These are phyloP conservation scores for Recurvirostra avosetta DNA, from an alignment of 2,113 vertebrate genomes.

Conservation along the genomic window DNA sequence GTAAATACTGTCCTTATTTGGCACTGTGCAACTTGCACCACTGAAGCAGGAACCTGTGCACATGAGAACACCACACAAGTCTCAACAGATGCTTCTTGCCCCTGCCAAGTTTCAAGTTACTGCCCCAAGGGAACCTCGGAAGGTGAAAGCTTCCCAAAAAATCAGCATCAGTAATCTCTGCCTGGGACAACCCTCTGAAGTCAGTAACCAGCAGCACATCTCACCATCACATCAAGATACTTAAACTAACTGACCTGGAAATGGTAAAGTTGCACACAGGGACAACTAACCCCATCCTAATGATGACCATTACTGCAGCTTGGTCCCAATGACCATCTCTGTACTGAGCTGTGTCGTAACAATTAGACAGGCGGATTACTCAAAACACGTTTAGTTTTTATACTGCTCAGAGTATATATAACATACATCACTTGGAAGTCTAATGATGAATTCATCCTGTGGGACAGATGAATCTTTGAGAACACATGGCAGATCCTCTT, in stretches of 20 bases:
- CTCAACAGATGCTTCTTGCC: neutral
- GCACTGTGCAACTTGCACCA: neutral
- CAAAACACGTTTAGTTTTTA: neutral
- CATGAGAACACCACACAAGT: neutral
- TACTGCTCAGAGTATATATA: neutral
- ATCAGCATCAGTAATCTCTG: neutral
- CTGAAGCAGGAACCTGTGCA: neutral
- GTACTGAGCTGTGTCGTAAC: rapidly evolving
- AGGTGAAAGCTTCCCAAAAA: neutral
- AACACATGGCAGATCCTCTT: neutral
- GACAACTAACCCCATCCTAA: neutral
- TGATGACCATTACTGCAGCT: neutral
- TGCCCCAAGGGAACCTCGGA: neutral
- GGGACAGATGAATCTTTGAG: neutral
- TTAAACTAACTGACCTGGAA: neutral
- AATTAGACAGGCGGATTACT: neutral
- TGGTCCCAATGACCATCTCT: neutral
- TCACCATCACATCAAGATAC: neutral
- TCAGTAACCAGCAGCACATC: neutral
- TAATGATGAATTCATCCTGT: neutral
- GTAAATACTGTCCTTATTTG: neutral
- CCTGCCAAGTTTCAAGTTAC: neutral
- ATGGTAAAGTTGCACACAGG: neutral
- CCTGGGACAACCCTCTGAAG: neutral
- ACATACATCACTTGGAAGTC: neutral